These are phyloP conservation scores for Amphiprion percula DNA, from an alignment of 2,113 vertebrate species.

Conservation along the genomic window DNA sequence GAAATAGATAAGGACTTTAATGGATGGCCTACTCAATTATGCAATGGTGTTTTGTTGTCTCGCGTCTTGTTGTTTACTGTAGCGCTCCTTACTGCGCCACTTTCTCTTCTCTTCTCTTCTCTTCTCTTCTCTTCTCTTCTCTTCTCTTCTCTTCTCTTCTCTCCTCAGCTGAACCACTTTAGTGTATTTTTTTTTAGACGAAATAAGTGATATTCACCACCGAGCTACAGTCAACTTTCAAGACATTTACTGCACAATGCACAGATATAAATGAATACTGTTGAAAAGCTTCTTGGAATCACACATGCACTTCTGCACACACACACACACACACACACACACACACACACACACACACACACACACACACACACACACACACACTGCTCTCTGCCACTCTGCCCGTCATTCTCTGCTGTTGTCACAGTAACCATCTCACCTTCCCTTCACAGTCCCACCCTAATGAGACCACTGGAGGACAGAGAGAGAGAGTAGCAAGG, in stretches of 20 bases:
- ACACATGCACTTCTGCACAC: conserved; percentile 36
- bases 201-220: conserved; percentile 29
- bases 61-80: conserved; percentile 34
- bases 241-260: background rate
- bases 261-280: conserved; percentile 36
- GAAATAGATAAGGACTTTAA: conserved; percentile 78
- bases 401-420: conserved; percentile 80
- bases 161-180: background rate
- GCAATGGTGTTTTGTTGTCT: conserved; percentile 65
- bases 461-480: conserved; percentile 83
- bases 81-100: background rate
- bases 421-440: conserved; percentile 87
- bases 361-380: conserved; percentile 7
- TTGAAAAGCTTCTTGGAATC: conserved; percentile 35
- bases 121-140: conserved; percentile 3
- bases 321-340: conserved; percentile 28
- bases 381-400: conserved; percentile 58
- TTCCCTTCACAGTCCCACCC: conserved; percentile 81
- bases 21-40: conserved; percentile 77
- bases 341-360: conserved; percentile 21
- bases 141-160: conserved; percentile 9
- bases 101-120: conserved; percentile 18
- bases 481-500: conserved; percentile 55
- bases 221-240: conserved; percentile 19
- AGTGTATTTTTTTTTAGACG: conserved; percentile 8